Conservation (phyloP, 2,113 vertebrate genomes). For the Carollia perspicillata region DNA sequence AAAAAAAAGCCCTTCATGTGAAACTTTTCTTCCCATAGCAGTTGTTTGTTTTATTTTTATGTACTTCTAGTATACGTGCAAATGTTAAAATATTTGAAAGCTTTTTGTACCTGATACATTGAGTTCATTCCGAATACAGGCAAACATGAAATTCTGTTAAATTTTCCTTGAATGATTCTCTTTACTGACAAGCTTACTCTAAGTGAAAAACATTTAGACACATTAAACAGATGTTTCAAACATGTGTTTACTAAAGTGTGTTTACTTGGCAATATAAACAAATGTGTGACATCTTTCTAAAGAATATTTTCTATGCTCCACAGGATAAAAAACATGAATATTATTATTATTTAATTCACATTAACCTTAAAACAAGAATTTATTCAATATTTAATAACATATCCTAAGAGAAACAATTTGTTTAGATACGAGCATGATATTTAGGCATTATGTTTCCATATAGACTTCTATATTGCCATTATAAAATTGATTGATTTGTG, state of each 20-base stretch:
- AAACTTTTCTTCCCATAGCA: neutral
- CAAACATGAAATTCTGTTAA: constrained; percentile 1
- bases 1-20: neutral
- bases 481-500: neutral
- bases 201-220: constrained; percentile 58
- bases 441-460: constrained; percentile 33
- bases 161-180: constrained; percentile 51
- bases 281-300: constrained; percentile 58
- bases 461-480: constrained; percentile 48
- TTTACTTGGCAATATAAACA: constrained; percentile 59
- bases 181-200: constrained; percentile 62
- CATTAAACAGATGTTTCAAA: constrained; percentile 67
- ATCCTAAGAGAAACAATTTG: constrained; percentile 36
- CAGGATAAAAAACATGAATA: constrained; percentile 27
- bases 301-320: neutral
- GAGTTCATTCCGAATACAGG: constrained; percentile 36
- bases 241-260: constrained; percentile 60
- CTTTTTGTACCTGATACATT: constrained; percentile 35
- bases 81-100: constrained; percentile 48
- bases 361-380: neutral
- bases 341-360: neutral
- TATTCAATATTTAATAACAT: constrained; percentile 45
- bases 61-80: neutral
- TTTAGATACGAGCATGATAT: constrained; percentile 34
- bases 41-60: neutral